phyloP scores from a whole-genome alignment of 2,888 invertebrate genomes.

The Shargacucullia verbasci region DNA sequence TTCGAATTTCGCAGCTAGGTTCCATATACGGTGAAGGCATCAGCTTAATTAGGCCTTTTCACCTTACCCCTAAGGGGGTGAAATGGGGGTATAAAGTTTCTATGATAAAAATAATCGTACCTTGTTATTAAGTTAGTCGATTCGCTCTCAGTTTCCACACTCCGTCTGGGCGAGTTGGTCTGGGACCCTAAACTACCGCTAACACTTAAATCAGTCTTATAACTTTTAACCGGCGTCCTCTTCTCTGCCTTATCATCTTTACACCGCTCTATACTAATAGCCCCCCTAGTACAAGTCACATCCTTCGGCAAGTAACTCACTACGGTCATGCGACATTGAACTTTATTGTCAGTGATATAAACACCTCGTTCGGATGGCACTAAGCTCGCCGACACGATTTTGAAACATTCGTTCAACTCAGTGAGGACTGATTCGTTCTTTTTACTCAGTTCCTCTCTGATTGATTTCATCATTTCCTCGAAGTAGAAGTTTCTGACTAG shows the following conservation, averaged over 20 bases:
- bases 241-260: constrained; percentile 78
- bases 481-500: constrained; percentile 93
- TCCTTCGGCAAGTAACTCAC: constrained; percentile 90
- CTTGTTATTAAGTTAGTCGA: constrained; percentile 75
- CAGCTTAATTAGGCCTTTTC: no score
- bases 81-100: no score
- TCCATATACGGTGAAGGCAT: no score
- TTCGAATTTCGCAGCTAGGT: no score
- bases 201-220: constrained; percentile 86
- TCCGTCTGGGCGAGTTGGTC: constrained; percentile 75
- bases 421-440: constrained; percentile 84
- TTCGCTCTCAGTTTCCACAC: constrained; percentile 68
- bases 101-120: no score
- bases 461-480: constrained; percentile 94
- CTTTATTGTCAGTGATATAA: constrained; percentile 83
- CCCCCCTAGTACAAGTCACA: constrained; percentile 90
- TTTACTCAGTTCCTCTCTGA: constrained; percentile 84
- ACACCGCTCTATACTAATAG: constrained; percentile 90
- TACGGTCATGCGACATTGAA: constrained; percentile 77
- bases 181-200: constrained; percentile 74
- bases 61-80: no score
- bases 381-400: constrained; percentile 86
- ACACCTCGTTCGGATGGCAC: constrained; percentile 88
- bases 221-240: constrained; percentile 76
- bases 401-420: constrained; percentile 89